phyloP scores from a whole-genome alignment of 92 coral and sea anemone genomes.

The Ricordea florida region DNA sequence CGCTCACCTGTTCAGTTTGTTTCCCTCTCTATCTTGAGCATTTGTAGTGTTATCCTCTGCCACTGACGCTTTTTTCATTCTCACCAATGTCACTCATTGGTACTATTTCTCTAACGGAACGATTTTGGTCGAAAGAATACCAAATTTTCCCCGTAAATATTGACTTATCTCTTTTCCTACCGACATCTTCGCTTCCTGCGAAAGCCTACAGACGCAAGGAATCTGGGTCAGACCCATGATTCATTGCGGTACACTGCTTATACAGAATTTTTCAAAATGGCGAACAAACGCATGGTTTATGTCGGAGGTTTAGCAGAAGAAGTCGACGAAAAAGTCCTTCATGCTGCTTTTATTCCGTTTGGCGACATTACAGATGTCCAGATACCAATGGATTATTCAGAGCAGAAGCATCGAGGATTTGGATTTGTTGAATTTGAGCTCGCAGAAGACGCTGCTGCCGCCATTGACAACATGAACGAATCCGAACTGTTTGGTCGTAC shows the following conservation, averaged over 20 bases:
- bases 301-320: conserved; percentile 99
- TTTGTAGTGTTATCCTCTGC: conserved; percentile 84
- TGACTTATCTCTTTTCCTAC: conserved; percentile 18
- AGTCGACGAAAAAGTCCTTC: conserved; percentile 99
- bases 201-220: background rate
- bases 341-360: conserved; percentile 98
- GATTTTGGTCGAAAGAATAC: background rate
- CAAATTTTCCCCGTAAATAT: conserved; percentile 16
- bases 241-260: conserved; percentile 18
- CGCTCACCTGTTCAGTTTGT: conserved; percentile 86
- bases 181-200: conserved; percentile 55
- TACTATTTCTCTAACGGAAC: conserved; percentile 30
- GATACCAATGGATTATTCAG: conserved; percentile 94
- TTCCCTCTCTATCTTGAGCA: conserved; percentile 74
- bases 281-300: conserved; percentile 98
- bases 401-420: conserved; percentile 94
- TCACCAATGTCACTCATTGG: conserved; percentile 42
- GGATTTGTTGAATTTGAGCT: conserved; percentile 99
- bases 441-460: conserved; percentile 97
- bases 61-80: conserved; percentile 88
- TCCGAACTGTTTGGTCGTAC: conserved; percentile 97
- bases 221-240: conserved; percentile 58
- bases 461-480: conserved; percentile 99
- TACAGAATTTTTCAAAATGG: conserved; percentile 76
- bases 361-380: conserved; percentile 99